Evolutionary conservation across 2,113 vertebrate species (phyloP).

Genomic region (Lagenorhynchus albirostris): DNA sequence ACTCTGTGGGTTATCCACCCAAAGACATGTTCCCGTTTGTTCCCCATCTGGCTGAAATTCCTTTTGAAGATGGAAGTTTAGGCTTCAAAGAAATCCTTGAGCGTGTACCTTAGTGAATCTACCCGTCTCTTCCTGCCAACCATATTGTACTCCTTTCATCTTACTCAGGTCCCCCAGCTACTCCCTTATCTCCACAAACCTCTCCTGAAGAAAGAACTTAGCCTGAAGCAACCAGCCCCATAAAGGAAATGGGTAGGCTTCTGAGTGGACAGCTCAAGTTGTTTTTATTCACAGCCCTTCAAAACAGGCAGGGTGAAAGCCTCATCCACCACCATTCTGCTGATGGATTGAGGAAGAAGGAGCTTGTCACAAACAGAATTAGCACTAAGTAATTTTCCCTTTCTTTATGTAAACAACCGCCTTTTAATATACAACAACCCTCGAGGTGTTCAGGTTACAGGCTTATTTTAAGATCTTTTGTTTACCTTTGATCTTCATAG

Average conservation of each 20-base stretch:
- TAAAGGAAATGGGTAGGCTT: neutral
- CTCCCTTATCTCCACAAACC: neutral
- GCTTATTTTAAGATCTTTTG: conserved; percentile 90
- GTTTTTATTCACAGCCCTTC: conserved; percentile 37
- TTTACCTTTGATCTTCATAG: conserved; percentile 90
- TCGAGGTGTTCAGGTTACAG: conserved; percentile 85
- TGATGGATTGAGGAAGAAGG: conserved; percentile 74
- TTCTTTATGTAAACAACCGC: conserved; percentile 84
- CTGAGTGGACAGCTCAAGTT: neutral
- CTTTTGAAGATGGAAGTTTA: conserved; percentile 20
- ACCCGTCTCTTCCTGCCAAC: neutral
- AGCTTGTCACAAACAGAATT: conserved; percentile 79
- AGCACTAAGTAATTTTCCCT: conserved; percentile 82
- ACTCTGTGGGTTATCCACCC: neutral
- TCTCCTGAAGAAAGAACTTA: neutral
- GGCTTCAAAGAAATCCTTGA: conserved; percentile 39
- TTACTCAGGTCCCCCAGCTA: neutral
- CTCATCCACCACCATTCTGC: conserved; percentile 42
- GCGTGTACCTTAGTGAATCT: neutral
- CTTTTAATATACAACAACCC: conserved; percentile 83
- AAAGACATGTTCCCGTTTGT: conserved; percentile 11
- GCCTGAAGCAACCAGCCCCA: neutral
- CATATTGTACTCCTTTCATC: conserved; percentile 12
- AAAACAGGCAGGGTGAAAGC: conserved; percentile 36
- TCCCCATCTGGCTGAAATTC: neutral